A percentile compares a stretch with the other conserved stretches of the same genome.
phyloP scores from a whole-genome alignment of 2,797 vertebrate species.

The Pseudotriccus pelzelni region DNA sequence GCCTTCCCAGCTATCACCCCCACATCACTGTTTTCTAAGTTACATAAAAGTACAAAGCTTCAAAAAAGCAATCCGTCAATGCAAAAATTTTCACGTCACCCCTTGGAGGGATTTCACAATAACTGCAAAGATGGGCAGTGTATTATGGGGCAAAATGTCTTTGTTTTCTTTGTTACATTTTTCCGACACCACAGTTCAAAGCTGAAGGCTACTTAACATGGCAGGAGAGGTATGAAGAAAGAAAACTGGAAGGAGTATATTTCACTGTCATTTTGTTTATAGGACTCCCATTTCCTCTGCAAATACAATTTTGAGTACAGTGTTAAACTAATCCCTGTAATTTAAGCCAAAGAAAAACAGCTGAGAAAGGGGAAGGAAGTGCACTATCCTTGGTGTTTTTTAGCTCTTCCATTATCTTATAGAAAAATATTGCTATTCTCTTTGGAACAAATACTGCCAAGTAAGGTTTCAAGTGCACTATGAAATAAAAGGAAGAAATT shows the following conservation, averaged over 20 bases:
- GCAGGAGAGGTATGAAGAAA: not conserved
- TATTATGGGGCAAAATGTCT: not conserved
- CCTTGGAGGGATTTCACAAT: not conserved
- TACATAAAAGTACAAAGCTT: not conserved
- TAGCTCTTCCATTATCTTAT: not conserved
- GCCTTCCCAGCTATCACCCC: not conserved
- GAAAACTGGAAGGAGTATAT: not conserved
- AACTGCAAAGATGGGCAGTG: not conserved
- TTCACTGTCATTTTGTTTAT: not conserved
- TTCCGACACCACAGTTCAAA: not conserved
- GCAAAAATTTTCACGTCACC: not conserved
- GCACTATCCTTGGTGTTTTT: not conserved
- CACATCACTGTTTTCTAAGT: not conserved
- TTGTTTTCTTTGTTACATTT: not conserved
- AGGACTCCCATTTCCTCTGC: not conserved
- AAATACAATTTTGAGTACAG: not conserved
- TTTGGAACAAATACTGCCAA: not conserved
- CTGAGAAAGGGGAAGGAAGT: not conserved
- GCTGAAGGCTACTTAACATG: not conserved
- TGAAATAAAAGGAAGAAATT: not conserved
- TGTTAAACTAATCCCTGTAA: not conserved
- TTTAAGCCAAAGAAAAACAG: not conserved
- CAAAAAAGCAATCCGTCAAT: slow-evolving; percentile 20
- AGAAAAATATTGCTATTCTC: not conserved
- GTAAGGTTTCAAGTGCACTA: not conserved